Evolutionary conservation across 1,140 invertebrate genomes (phyloP).

Genomic region (Psilanteris sp.): DNA sequence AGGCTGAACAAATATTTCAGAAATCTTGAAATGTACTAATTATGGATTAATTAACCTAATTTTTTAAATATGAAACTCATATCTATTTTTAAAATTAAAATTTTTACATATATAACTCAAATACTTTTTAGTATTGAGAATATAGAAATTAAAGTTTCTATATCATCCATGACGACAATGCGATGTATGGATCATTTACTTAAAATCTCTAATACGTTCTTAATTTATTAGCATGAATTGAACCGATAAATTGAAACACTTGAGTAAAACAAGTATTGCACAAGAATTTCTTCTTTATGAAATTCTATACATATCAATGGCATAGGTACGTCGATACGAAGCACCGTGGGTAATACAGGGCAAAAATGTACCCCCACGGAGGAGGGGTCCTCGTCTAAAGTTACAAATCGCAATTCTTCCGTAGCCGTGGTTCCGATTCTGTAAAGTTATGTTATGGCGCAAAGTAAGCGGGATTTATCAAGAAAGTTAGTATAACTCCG

Average conservation of each 20-base stretch:
- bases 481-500: conserved; percentile 79
- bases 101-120: no score
- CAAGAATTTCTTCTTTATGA: conserved; percentile 40
- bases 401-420: conserved; percentile 81
- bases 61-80: no score
- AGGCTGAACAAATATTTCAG: not conserved
- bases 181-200: no score
- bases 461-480: conserved; percentile 80
- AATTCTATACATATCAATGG: conserved; percentile 55
- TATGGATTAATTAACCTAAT: no score
- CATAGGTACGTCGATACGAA: conserved; percentile 46
- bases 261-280: conserved; percentile 39
- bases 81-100: no score
- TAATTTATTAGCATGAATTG: conserved; percentile 17
- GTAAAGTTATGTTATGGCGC: conserved; percentile 80
- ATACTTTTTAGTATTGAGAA: no score
- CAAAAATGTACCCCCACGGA: conserved; percentile 54
- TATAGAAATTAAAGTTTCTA: no score
- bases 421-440: conserved; percentile 79
- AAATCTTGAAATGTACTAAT: no score
- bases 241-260: conserved; percentile 36
- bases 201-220: not conserved
- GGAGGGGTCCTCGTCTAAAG: conserved; percentile 78
- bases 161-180: no score
- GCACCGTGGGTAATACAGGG: conserved; percentile 68